Percentiles rank a stretch among this genome's conserved stretches.
Conservation (phyloP, 2,888 invertebrate genomes). For the Kryphioiulus occultus region DNA sequence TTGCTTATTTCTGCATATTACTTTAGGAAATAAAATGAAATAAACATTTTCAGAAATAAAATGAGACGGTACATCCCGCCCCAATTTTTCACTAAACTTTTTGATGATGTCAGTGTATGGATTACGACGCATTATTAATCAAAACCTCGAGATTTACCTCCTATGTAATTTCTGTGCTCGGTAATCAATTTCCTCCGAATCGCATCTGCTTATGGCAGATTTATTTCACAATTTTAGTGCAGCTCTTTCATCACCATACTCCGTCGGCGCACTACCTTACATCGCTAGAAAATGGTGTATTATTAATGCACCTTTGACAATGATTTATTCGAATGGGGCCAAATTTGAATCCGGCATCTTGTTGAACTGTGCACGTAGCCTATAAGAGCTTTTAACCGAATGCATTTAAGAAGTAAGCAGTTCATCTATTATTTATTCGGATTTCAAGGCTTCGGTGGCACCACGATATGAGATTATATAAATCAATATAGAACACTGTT, state of each 20-base stretch:
- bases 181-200: constrained; percentile 7
- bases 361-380: neutral
- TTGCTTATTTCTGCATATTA: neutral
- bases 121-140: constrained; percentile 24
- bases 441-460: constrained; percentile 16
- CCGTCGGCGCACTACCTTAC: neutral
- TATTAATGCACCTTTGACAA: constrained; percentile 36
- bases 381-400: constrained; percentile 25
- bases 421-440: constrained; percentile 11
- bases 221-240: neutral
- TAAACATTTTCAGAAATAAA: neutral
- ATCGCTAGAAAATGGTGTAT: neutral
- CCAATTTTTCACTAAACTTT: neutral
- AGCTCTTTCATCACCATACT: neutral
- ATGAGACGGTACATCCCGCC: too few relatives aligned
- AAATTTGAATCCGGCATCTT: constrained; percentile 13
- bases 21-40: neutral
- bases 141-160: neutral
- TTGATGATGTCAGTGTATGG: neutral
- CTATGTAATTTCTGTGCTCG: neutral
- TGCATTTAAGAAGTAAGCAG: constrained; percentile 21
- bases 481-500: neutral
- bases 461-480: neutral
- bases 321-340: constrained; percentile 25
- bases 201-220: constrained; percentile 36